Percentiles rank a stretch among this genome's conserved stretches.
phyloP scores from a whole-genome alignment of 2,113 vertebrate genomes.

The Nannospalax galili region DNA sequence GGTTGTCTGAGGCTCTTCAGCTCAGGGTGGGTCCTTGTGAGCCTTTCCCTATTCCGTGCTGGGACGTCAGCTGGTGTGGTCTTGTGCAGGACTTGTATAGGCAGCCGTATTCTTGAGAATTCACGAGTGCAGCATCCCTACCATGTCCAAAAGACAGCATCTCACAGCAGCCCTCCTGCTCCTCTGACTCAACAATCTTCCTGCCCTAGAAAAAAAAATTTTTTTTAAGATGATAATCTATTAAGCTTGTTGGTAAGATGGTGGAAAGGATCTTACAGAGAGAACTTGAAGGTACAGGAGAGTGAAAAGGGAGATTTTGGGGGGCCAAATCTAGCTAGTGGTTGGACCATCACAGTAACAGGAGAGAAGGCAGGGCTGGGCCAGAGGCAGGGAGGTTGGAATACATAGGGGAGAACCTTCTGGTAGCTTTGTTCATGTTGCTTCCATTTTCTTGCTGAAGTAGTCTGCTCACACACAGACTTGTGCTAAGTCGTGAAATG shows the following conservation, averaged over 20 bases:
- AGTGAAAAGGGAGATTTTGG: not conserved
- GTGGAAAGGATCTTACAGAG: not conserved
- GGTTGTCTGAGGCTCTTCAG: not conserved
- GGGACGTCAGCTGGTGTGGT: too few species aligned
- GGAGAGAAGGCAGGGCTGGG: not conserved
- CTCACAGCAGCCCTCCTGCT: not conserved
- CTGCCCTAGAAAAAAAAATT: too few species aligned
- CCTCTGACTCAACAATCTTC: not conserved
- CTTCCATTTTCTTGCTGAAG: not conserved
- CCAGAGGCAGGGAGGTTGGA: not conserved
- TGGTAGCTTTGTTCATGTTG: not conserved
- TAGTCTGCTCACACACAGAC: not conserved
- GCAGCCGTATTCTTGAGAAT: not conserved
- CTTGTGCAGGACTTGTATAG: too few species aligned
- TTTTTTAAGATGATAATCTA: not conserved
- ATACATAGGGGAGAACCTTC: not conserved
- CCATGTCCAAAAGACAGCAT: not conserved
- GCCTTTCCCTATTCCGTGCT: too few species aligned
- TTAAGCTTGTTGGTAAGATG: not conserved
- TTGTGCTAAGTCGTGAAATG: not conserved
- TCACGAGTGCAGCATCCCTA: not conserved
- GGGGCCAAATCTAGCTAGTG: too few species aligned
- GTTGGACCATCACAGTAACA: not conserved
- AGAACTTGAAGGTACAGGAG: not conserved
- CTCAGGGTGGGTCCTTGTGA: not conserved